Base-by-base conservation (phyloP, 2,797 vertebrate genomes). In the Poeciliopsis paucimaculata region DNA sequence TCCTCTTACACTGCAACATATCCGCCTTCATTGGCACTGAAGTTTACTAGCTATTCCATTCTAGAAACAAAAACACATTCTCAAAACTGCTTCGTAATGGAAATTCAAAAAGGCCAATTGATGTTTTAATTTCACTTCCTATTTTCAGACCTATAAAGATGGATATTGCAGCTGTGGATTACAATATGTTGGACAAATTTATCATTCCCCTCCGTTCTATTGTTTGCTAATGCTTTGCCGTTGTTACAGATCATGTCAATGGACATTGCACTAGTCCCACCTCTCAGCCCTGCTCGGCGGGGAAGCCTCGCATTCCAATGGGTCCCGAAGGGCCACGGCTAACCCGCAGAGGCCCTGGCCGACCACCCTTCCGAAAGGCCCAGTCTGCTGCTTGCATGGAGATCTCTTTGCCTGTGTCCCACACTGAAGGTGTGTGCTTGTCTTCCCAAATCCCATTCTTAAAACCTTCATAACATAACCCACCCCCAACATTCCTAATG, bases 321-420 rank as follows among this genome's bases (percentile, higher is more conserved):
- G 97, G 96, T 79, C 95, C 97, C 0, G 98, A 99, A 68, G 97
- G 97, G 92, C 95, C 97, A 66, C 97, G 97, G 95, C 95, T 97
- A 91, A 96, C 97, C 91, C 98, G 98, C 87, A 97, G 98, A 80
- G 97, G 97, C 88, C 96, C 98, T 2, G 97, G 97, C 91, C 96
- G 97, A 93, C 98, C 98, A 76, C 98, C 98, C 82, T 99, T 99
- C 96, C 96, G 98, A 94, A 99, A 99, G 96, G 98, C 98, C 76
- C 98, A 99, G 94, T 99, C 98, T 79, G 98, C 98, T 85, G 98
- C 98, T 95, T 99, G 98, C 97, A 99, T 99, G 98, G 98, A 99
- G 95, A 97, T 99, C 94, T 97, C 98, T 93, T 96, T 99, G 94
- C 98, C 98, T 90, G 96, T 98, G 93, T 95, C 96, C 95, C 96